phyloP scores from a whole-genome alignment of 2,888 invertebrate species.

The Dolichopus griseipennis region DNA sequence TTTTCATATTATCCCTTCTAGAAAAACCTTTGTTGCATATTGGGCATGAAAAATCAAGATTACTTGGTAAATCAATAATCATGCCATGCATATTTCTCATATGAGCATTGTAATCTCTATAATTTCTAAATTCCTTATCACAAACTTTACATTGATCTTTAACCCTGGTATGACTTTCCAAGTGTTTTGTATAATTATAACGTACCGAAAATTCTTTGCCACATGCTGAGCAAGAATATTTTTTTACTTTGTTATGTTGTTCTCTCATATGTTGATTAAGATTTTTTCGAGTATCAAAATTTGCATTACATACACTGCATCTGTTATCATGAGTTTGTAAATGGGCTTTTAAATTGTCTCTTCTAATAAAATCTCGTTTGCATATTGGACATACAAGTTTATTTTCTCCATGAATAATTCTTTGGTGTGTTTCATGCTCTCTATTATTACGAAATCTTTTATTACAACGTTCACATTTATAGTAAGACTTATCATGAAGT shows the following conservation, averaged over 20 bases:
- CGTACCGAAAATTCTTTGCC: neutral
- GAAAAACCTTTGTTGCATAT: too few species aligned
- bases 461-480: neutral
- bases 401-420: neutral
- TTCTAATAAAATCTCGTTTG: neutral
- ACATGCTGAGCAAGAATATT: neutral
- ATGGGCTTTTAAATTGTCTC: neutral
- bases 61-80: too few species aligned
- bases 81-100: neutral
- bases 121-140: neutral
- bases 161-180: neutral
- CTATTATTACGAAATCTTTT: neutral
- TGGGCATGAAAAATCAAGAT: too few species aligned
- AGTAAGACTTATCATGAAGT: neutral
- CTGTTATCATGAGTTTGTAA: neutral
- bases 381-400: neutral
- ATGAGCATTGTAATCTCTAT: neutral
- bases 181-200: neutral
- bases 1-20: too few species aligned
- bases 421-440: neutral
- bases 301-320: neutral
- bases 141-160: neutral
- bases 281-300: neutral
- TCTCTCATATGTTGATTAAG: slow-evolving; percentile 1
- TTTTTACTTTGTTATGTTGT: neutral